phyloP scores from a whole-genome alignment of 2,797 vertebrate genomes.

The Scarus forsteni region DNA sequence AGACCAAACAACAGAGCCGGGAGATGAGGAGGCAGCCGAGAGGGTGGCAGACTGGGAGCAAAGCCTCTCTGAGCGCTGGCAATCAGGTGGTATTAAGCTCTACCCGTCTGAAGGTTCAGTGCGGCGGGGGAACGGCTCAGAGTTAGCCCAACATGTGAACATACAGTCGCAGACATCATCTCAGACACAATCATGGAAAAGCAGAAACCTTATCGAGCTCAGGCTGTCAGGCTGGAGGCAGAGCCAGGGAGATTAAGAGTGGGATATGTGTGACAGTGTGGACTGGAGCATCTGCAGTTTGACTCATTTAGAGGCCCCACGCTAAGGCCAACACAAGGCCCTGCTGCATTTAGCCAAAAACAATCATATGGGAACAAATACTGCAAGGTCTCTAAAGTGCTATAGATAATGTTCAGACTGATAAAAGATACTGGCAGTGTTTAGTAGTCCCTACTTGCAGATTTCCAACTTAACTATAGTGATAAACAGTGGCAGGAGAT shows the following conservation, averaged over 20 bases:
- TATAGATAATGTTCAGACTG: too few relatives aligned
- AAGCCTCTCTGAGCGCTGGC: constrained; percentile 63
- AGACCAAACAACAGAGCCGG: constrained; percentile 64
- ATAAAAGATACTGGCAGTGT: too few relatives aligned
- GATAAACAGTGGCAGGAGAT: too few relatives aligned
- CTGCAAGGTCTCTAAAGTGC: too few relatives aligned
- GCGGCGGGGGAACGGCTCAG: constrained; percentile 54
- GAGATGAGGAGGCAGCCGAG: constrained; percentile 50
- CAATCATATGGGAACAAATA: too few relatives aligned
- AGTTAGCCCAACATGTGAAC: constrained; percentile 75
- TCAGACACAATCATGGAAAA: constrained; percentile 79
- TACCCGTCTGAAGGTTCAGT: constrained; percentile 56
- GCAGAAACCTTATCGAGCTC: constrained; percentile 78
- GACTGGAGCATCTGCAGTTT: not conserved
- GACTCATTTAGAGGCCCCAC: too few relatives aligned
- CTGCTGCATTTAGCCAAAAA: too few relatives aligned
- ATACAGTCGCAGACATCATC: constrained; percentile 72
- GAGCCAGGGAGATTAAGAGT: constrained; percentile 66
- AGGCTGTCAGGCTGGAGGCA: constrained; percentile 74
- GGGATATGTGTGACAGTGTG: constrained; percentile 66
- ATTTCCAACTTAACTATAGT: too few relatives aligned
- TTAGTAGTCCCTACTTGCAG: too few relatives aligned
- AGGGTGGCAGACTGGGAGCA: constrained; percentile 69
- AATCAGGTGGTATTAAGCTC: constrained; percentile 71
- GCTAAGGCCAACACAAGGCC: too few relatives aligned